Evolutionary conservation across 1,140 invertebrate genomes (phyloP), one percentile per base, ranked within the genome.

Genomic region (Drosophila funebris): DNA sequence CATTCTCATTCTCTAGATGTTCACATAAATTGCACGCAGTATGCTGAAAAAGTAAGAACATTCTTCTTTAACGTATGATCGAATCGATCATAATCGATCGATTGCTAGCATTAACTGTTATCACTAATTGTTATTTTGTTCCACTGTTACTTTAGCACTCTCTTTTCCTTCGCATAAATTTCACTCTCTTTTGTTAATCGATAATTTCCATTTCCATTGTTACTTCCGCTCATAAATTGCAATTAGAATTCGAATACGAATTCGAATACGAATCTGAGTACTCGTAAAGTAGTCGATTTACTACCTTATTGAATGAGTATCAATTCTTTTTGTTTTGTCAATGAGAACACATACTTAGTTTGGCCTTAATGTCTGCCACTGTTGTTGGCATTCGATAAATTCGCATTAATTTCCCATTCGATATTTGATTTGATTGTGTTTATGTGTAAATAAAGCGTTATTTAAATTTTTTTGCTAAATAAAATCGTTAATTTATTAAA

Each of bases 331-430:
- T 13, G 4, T 13, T 43, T 44, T 37, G 39, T 54, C 48, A 68
- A 62, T 48, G 14, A 18, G n/a, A 11, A 56, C 11, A 11, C 53
- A 31, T 50, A 31, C 41, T 64, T 71, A 44, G 48, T 27, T 62
- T 29, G 31, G n/a, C 29, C 29, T 67, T 60, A 57, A 50, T 52
- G 41, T 18, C 56, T 78, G 81, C 83, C 83, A 85, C 78, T 57
- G 82, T 50, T 62, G 43, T 11, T 18, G 24, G 11, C 18, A 24
- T 22, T 56, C 52, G 33, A 72, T 52, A 37, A 27, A 29, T 67
- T 67, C 36, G 69, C 69, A 72, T 72, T 58, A 67, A 52, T 43
- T 72, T 71, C 33, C 22, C 53, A 67, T 72, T 72, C 7, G 8
- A 13, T 57, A 18, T 22, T 8, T 11, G 31, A 64, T 71, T 71